Evolutionary conservation across 2,797 vertebrate genomes (phyloP).

Genomic region (Rhinichthys osculus): DNA sequence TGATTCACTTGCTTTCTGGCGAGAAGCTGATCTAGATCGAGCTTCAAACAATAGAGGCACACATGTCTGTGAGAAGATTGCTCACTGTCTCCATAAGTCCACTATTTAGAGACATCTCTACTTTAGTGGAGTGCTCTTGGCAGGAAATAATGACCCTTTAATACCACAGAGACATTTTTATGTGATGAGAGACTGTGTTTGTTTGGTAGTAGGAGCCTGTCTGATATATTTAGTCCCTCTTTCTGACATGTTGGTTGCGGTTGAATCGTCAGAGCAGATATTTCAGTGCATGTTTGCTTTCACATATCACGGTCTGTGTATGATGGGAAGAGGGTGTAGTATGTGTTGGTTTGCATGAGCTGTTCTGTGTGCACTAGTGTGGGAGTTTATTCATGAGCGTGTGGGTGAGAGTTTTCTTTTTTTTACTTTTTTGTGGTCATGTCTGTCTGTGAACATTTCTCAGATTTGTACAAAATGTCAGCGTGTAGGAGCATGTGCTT

Average conservation of each 20-base stretch:
- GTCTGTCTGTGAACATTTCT: constrained; percentile 29
- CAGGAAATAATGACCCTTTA: constrained; percentile 23
- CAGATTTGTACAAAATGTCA: not conserved
- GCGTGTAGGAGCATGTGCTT: not conserved
- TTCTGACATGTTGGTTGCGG: not conserved
- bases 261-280: not conserved
- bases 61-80: constrained; percentile 32
- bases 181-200: not conserved
- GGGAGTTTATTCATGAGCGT: constrained; percentile 50
- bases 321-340: not conserved
- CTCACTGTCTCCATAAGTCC: constrained; percentile 21
- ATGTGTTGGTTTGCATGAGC: constrained; percentile 24
- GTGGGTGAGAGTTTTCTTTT: constrained; percentile 32
- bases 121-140: constrained; percentile 32
- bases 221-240: not conserved
- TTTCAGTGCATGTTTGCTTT: constrained; percentile 1
- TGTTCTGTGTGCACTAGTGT: constrained; percentile 40
- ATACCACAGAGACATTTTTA: constrained; percentile 15
- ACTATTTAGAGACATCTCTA: constrained; percentile 29
- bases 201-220: not conserved
- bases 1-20: constrained; percentile 17
- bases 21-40: not conserved
- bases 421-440: not conserved
- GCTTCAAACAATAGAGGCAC: constrained; percentile 39
- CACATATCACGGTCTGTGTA: not conserved